Conservation (phyloP, 2,797 vertebrate genomes). For the Manis pentadactyla region DNA sequence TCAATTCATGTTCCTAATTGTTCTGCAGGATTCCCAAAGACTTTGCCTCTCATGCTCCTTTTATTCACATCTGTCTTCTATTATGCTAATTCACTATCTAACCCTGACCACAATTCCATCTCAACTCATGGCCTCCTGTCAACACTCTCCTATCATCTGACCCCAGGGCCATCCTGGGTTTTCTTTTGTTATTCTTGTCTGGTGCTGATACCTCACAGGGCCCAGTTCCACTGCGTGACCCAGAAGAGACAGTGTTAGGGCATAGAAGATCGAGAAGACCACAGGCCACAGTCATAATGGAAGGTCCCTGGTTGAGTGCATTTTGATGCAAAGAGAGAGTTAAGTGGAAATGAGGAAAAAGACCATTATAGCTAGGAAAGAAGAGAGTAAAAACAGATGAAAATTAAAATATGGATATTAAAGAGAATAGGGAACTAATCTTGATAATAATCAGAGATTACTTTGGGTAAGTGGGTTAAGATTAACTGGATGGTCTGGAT, state of each 20-base stretch:
- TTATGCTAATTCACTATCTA: not conserved
- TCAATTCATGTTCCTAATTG: not conserved
- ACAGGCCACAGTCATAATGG: not conserved
- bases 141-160: not conserved
- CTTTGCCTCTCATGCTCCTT: not conserved
- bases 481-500: not conserved
- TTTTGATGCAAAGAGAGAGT: not conserved
- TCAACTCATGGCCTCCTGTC: not conserved
- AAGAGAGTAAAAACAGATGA: not conserved
- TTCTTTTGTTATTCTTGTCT: not conserved
- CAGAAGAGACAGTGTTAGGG: not conserved
- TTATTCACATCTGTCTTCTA: not conserved
- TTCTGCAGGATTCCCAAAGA: slow-evolving; percentile 19
- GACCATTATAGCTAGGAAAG: not conserved
- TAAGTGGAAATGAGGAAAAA: not conserved
- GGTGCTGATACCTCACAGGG: not conserved
- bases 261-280: not conserved
- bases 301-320: not conserved
- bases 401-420: not conserved
- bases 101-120: not conserved
- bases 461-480: not conserved
- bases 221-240: not conserved
- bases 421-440: not conserved
- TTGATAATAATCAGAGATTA: slow-evolving; percentile 1
- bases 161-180: not conserved